These are phyloP conservation scores for Leptarthrus brevirostris DNA, from an alignment of 2,888 invertebrate genomes.

Conservation along the genomic window DNA sequence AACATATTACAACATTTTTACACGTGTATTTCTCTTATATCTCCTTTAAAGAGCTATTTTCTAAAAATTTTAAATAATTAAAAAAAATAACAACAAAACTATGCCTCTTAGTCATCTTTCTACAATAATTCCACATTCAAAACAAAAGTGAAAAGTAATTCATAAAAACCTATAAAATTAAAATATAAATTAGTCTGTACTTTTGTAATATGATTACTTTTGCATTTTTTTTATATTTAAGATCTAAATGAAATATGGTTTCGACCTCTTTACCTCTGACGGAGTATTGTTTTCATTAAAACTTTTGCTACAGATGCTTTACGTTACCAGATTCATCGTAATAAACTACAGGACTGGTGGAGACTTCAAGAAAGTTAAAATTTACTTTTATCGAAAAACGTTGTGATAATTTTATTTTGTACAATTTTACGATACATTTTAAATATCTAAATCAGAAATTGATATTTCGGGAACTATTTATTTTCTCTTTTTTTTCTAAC, in stretches of 20 bases:
- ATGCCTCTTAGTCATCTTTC: constrained; percentile 50
- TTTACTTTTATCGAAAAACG: constrained; percentile 9
- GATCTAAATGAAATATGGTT: neutral
- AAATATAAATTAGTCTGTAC: constrained; percentile 30
- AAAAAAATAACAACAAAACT: constrained; percentile 51
- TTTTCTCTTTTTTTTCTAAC: neutral
- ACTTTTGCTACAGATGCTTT: constrained; percentile 13
- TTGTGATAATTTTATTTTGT: constrained; percentile 46
- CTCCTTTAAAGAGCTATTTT: constrained; percentile 7
- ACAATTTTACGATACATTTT: constrained; percentile 52
- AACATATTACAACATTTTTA: constrained; percentile 43
- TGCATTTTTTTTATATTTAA: constrained; percentile 28
- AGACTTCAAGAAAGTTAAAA: constrained; percentile 6
- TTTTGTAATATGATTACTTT: constrained; percentile 35
- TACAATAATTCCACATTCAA: constrained; percentile 12
- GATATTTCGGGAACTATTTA: constrained; percentile 1
- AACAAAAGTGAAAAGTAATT: constrained; percentile 45
- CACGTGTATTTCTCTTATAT: constrained; percentile 23
- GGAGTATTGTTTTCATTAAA: constrained; percentile 12
- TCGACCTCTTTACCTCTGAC: constrained; percentile 3
- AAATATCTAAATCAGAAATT: constrained; percentile 28
- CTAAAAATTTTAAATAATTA: constrained; percentile 42
- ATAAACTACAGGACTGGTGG: constrained; percentile 10
- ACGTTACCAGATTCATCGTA: neutral
- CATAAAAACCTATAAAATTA: constrained; percentile 20